These are phyloP conservation scores for Rhynchomys soricoides DNA, from an alignment of 2,113 vertebrate species.

Conservation along the genomic window DNA sequence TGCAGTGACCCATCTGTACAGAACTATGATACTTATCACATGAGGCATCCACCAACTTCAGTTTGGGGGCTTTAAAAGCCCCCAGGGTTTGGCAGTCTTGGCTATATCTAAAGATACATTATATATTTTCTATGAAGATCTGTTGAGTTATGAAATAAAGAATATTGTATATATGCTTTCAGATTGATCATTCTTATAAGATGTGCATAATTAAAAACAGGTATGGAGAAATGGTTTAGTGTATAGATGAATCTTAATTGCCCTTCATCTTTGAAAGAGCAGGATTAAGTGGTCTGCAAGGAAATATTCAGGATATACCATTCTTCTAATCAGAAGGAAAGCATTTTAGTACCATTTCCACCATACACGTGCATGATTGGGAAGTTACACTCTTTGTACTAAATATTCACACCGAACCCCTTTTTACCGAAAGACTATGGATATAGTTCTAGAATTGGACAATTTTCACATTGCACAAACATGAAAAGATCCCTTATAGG, in stretches of 20 bases:
- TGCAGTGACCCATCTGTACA: neutral
- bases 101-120: neutral
- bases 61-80: neutral
- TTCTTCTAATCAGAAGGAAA: neutral
- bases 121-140: neutral
- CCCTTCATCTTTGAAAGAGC: neutral
- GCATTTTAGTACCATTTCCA: neutral
- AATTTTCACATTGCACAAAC: neutral
- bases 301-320: neutral
- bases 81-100: neutral
- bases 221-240: neutral
- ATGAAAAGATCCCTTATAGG: neutral
- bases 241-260: neutral
- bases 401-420: neutral
- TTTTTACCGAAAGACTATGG: neutral
- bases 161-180: neutral
- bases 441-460: constrained; percentile 17
- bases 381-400: neutral
- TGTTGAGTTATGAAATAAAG: neutral
- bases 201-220: neutral
- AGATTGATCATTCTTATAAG: neutral
- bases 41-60: neutral
- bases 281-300: neutral
- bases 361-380: neutral
- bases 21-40: neutral